Evolutionary conservation across 1,140 invertebrate species (phyloP), one percentile per base, ranked within the genome.

Genomic region (Drosophila ambigua): DNA sequence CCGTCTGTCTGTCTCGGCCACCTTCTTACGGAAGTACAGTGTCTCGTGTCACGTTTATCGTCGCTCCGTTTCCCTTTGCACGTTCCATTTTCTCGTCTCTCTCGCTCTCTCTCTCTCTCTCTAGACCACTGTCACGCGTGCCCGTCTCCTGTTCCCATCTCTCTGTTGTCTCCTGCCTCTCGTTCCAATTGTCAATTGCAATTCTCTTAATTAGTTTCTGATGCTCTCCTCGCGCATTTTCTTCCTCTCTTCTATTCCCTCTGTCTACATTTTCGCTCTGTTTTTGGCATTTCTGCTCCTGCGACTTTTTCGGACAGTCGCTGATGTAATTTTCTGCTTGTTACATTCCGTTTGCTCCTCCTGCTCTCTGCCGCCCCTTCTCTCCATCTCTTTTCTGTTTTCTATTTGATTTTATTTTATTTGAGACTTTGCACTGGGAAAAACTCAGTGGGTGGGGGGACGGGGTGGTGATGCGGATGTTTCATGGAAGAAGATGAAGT

Each of bases 191-290:
- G 68, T 78, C 61, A 79, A 79, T 81, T 76, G 78, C 78, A 81
- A 81, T 66, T 63, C 78, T 77, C 78, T 80, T 80, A 80, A 80
- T 79, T 80, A 80, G 77, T 80, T 80, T 80, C 58, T 67, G 77
- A 76, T 80, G 67, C 68, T 13, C 43, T 13, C 28, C 31, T 64
- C 26, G 66, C 69, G 65, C 67, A 52, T 69, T 71, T 50, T 54
- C 31, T 50, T 28, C 35, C 24, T 48, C 28, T 58, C 23, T 48
- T 4, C 13, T 9, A 9, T 41, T 1, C 4, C 1, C 35, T 45
- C 35, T 43, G 7, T 8, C 24, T 44, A 43, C 9, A 44, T 23
- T 57, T 16, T 39, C 44, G 16, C 13, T 52, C 9, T 16, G 63
- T 48, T 48, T 74, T 44, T 69, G 64, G 52, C 65, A 58, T 69